phyloP scores from a whole-genome alignment of 2,113 vertebrate species.

The Garra rufa region DNA sequence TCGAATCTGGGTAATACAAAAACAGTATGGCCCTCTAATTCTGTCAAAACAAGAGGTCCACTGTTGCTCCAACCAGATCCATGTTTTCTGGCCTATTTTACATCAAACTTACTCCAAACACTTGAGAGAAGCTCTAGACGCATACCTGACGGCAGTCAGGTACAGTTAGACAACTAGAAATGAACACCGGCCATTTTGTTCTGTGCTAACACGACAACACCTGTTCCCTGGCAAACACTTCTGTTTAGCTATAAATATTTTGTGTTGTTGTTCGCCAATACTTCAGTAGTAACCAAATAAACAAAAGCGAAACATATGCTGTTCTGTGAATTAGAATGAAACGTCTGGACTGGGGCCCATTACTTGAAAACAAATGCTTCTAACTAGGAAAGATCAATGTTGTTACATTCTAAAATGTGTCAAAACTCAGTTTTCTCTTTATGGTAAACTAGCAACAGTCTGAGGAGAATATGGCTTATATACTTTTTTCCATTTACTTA shows the following conservation, averaged over 20 bases:
- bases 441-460: background rate
- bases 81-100: background rate
- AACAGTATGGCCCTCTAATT: background rate
- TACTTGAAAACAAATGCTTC: background rate
- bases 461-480: background rate
- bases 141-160: background rate
- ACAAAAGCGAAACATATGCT: background rate
- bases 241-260: constrained; percentile 12
- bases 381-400: background rate
- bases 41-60: background rate
- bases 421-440: background rate
- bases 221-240: constrained; percentile 27
- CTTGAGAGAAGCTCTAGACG: background rate
- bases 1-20: background rate
- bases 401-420: background rate
- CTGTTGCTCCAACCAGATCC: background rate
- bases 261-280: background rate
- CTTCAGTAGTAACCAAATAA: background rate
- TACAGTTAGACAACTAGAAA: background rate
- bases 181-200: constrained; percentile 32
- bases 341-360: background rate
- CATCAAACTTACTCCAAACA: constrained; percentile 1
- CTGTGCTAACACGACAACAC: constrained; percentile 30
- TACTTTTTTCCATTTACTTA: too few species aligned
- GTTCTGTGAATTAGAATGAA: background rate